Evolutionary conservation across 35 echinoderm and acorn worm genomes (phyloP).

Genomic region (Lytechinus variegatus): DNA sequence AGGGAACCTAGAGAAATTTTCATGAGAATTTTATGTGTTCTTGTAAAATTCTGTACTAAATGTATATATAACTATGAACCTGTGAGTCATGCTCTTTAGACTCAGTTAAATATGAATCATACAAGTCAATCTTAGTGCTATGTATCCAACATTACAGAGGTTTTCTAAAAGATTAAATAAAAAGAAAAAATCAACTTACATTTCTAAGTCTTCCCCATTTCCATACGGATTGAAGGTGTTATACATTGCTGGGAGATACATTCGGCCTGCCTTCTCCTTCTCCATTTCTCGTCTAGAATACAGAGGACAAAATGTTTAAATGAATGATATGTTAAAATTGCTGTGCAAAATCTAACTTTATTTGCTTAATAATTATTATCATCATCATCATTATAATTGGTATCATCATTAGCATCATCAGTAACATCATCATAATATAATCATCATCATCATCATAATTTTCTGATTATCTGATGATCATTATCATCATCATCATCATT

Average conservation of each 20-base stretch:
- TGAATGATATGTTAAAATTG: not conserved
- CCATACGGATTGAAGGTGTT: conserved; percentile 62
- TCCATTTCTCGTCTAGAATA: conserved; percentile 64
- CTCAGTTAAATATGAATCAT: no score
- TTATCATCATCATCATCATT: not conserved
- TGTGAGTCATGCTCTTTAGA: no score
- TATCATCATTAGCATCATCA: not conserved
- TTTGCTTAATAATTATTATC: not conserved
- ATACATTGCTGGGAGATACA: conserved; percentile 62
- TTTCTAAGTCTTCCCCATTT: conserved; percentile 64
- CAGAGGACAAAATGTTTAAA: not conserved
- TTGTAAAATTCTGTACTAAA: no score
- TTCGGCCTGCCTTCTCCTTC: conserved; percentile 60
- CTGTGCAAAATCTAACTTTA: not conserved
- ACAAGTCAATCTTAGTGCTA: no score
- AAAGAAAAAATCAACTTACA: conserved; percentile 52
- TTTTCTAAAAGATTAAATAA: not conserved
- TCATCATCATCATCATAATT: not conserved
- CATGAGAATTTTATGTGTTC: no score
- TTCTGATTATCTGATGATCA: not conserved
- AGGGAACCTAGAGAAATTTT: no score
- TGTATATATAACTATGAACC: no score
- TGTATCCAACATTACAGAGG: no score
- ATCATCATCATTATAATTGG: not conserved
- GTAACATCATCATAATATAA: not conserved